Base-by-base conservation (phyloP, 2,888 invertebrate species). In the Hipparchia sbordonii region DNA sequence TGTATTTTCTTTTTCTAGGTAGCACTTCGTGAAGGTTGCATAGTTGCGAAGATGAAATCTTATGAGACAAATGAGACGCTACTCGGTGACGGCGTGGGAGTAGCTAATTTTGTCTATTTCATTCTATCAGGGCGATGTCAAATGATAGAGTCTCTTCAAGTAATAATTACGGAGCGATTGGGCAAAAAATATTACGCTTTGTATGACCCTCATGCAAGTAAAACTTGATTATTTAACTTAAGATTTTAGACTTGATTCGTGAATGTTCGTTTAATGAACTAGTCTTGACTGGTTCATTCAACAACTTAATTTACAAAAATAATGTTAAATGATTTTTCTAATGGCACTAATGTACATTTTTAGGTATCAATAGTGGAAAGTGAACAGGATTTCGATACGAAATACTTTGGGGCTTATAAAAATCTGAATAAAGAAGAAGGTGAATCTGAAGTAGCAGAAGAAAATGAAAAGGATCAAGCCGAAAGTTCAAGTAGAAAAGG, bases 11-110 rank as follows among this genome's bases (percentile, higher is more conserved):
- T 39, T 7, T 45, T 61, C 33, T 48, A 94, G 94, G 91, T 94
- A 1, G 92, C 95, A 0, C 93, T 94, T 69, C 92, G 95, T 63
- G 96, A 96, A 85, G 95, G 96, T 80, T 96, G 96, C 79, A 95
- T 96, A 78, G 89, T 96, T 46, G 95, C 96, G 5, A 95, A 95
- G 86, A 94, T 95, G 82, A 95, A 94, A 81, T 85, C 92, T 1
- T 96, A 91, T 80, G 86, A 87, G 33, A 77, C 88, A 0, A 94
- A 95, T 77, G 95, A 96, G 79, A 95, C 94, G 9, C 81, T 95
- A 4, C 83, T 95, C 12, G 95, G 95, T 0, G 95, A 95, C 75
- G 93, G 93, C 23, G 82, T 86, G 60, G 95, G 95, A 9, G 84
- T 94, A 6, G 78, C 87, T 52, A 92, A 92, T 81, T 91, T 89